Evolutionary conservation across 2,888 invertebrate species (phyloP), one percentile per base, ranked within the genome.

Genomic region (Drosophila quinaria): DNA sequence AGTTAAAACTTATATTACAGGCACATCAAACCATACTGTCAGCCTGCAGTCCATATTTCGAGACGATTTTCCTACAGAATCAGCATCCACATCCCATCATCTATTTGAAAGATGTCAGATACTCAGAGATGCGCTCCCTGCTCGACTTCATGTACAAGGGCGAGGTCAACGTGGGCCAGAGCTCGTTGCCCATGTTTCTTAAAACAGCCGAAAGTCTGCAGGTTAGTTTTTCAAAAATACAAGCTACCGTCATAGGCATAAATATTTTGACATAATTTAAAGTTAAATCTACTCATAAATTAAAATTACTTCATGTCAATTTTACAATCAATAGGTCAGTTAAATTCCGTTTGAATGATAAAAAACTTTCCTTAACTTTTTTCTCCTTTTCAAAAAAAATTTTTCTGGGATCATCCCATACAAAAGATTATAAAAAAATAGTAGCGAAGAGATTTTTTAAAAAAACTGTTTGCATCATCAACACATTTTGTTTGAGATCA

Each of bases 101-200:
- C 94, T 97, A 97, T 93, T 95, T 97, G 92, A 97, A 97, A 95
- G 97, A 97, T 95, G 97, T 97, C 92, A 95, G 96, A 94, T 96
- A 95, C 92, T 95, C 95, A 92, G 97, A 97, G 94, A 97, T 97
- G 95, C 97, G 96, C 93, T 97, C 97, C 82, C 94, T 97, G 92
- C 94, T 97, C 93, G 97, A 97, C 94, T 98, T 97, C 93, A 97
- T 98, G 97, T 98, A 98, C 94, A 97, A 97, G 94, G 96, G 96
- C 87, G 97, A 97, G 94, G 97, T 97, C 90, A 97, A 97, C 94
- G 97, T 97, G 93, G 97, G 97, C 92, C 97, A 97, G 94, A 96
- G 97, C 94, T 95, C 97, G 93, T 94, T 97, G 93, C 96, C 97
- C 90, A 96, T 96, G 95, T 97, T 97, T 94, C 95, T 97, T 92